These are phyloP conservation scores for Hirtodrosophila duncani DNA, from an alignment of 2,888 invertebrate species.

Conservation along the genomic window DNA sequence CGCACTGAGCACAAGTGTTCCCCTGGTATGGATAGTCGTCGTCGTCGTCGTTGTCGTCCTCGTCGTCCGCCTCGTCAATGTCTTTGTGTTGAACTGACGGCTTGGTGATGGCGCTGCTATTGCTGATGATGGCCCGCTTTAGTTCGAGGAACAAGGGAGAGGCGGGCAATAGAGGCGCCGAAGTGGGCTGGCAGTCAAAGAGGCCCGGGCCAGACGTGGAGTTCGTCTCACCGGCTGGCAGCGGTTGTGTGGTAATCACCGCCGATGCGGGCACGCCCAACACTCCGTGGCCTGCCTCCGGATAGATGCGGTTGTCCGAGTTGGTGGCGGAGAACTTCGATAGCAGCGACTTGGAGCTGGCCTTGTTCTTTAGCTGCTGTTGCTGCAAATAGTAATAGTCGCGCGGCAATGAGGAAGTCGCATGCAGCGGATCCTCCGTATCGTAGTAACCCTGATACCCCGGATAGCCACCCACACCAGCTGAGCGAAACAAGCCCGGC, in stretches of 20 bases:
- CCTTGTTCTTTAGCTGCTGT: conserved; percentile 75
- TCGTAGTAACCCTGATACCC: conserved; percentile 61
- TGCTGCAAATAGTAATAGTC: conserved; percentile 77
- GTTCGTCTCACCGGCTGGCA: conserved; percentile 30
- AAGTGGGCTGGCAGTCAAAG: conserved; percentile 67
- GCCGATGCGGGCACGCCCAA: conserved; percentile 51
- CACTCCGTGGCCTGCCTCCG: conserved; percentile 57
- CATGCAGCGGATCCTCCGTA: conserved; percentile 65
- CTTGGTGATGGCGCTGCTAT: conserved; percentile 7
- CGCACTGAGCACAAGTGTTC: no score
- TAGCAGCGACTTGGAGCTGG: conserved; percentile 69
- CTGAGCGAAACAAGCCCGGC: conserved; percentile 49
- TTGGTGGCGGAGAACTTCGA: conserved; percentile 74
- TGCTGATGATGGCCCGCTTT: conserved; percentile 72
- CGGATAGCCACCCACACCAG: background rate
- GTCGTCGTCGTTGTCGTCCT: conserved; percentile 1
- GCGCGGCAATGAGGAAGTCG: conserved; percentile 74
- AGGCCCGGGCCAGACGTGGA: conserved; percentile 46
- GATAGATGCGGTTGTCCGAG: conserved; percentile 76
- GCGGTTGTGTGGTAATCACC: conserved; percentile 72
- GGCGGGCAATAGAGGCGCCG: conserved; percentile 39
- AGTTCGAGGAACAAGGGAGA: conserved; percentile 68
- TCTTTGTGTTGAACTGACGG: conserved; percentile 11
- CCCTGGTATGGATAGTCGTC: background rate
- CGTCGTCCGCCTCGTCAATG: conserved; percentile 1